Evolutionary conservation across 2,888 invertebrate genomes (phyloP), one percentile per base, ranked within the genome.

Genomic region (Cryptocephalus moraei): DNA sequence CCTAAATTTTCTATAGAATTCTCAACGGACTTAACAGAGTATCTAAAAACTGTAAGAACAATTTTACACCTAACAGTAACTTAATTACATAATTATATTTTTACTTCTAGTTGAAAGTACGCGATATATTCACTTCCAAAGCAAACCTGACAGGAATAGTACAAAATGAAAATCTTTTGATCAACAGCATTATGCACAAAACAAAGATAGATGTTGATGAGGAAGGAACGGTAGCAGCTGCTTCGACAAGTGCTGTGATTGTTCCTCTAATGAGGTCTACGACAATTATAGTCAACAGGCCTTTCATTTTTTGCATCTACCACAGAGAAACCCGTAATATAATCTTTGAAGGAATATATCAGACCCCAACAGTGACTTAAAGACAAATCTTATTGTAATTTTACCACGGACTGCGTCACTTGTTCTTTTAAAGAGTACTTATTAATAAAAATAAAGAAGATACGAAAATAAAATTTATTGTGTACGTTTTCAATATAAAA

Each of bases 131-230:
- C 60, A 63, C 71, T 1, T 51, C 66, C 1, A 66, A 68, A 8
- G 76, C 82, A 0, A 78, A 82, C 58, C 68, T 85, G 1, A 72
- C 76, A 0, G 75, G 75, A 12, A 78, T 83, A 41, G 69, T 77
- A 36, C 66, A 71, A 2, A 64, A 65, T 0, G 52, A 56, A 2
- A 58, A 67, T 0, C 63, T 76, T 0, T 68, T 71, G 46, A 70
- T 84, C 4, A 76, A 73, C 55, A 76, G 72, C 46, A 68, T 84
- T 9, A 62, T 77, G 41, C 84, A 84, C 59, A 80, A 79, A 59
- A 79, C 82, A 0, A 75, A 74, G 58, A 75, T 85, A 61, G 73
- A 79, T 40, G 79, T 84, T 0, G 79, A 80, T 49, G 84, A 85
- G 64, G 65, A 71, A 12, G 84, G 84, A 40, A 82, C 83, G 0